A percentile compares a stretch with the other conserved stretches of the same genome.
Evolutionary conservation across 2,797 vertebrate genomes (phyloP).

Genomic region (Pangasius mekongensis): DNA sequence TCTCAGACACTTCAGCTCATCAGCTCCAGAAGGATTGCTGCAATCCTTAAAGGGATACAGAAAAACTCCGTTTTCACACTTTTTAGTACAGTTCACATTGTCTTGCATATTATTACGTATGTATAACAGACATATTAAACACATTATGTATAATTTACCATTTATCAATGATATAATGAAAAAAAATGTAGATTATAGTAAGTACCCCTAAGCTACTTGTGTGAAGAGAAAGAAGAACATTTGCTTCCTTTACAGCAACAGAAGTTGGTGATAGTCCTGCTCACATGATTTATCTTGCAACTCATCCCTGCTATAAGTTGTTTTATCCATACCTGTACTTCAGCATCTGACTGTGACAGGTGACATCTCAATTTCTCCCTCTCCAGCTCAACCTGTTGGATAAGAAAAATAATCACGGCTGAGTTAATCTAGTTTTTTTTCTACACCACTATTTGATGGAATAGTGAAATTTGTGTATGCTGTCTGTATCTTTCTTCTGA

Average conservation of each 20-base stretch:
- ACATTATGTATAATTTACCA: background rate
- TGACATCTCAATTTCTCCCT: conserved; percentile 50
- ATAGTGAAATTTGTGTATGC: background rate
- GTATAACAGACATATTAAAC: background rate
- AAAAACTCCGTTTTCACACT: background rate
- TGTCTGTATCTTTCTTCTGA: background rate
- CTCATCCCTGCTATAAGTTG: background rate
- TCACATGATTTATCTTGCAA: background rate
- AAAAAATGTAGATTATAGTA: background rate
- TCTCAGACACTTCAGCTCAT: conserved; percentile 49
- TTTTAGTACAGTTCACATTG: background rate
- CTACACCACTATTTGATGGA: background rate
- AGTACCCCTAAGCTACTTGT: background rate
- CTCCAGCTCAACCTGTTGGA: conserved; percentile 58
- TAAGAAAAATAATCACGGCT: background rate
- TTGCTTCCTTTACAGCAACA: too few species aligned
- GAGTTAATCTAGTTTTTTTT: background rate
- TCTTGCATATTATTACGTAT: background rate
- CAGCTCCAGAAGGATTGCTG: background rate
- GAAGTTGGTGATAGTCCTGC: background rate
- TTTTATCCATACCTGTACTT: conserved; percentile 49
- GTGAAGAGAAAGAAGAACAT: background rate
- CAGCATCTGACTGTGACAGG: conserved; percentile 42
- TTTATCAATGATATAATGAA: background rate
- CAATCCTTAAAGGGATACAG: background rate